Conservation (phyloP, 2,797 vertebrate species). For the Chrysocyon brachyurus region DNA sequence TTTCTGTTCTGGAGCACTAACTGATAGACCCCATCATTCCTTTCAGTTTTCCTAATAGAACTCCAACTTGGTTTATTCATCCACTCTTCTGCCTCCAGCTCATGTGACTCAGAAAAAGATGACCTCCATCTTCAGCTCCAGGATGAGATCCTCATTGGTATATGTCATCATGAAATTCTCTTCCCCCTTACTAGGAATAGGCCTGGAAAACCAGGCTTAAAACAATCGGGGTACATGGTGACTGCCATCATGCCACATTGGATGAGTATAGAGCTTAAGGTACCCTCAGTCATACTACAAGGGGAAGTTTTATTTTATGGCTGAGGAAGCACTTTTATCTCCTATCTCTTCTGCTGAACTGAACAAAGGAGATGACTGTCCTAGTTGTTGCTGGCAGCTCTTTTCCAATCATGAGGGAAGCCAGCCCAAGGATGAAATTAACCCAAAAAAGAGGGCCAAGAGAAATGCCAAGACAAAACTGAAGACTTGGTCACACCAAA, state of each 20-base stretch:
- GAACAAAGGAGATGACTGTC: neutral
- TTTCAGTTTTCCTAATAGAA: neutral
- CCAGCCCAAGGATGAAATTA: constrained; percentile 2
- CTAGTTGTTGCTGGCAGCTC: neutral
- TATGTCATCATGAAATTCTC: neutral
- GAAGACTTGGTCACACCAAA: neutral
- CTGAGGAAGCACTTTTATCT: constrained; percentile 18
- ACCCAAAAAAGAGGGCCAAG: neutral
- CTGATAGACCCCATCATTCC: neutral
- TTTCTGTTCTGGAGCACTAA: neutral
- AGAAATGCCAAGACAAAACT: neutral
- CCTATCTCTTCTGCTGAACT: neutral
- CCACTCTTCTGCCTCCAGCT: neutral
- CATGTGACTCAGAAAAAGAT: neutral
- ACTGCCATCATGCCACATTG: neutral
- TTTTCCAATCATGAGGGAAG: neutral
- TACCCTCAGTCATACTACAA: neutral
- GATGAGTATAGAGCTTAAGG: neutral
- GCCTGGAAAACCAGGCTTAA: neutral
- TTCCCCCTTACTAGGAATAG: neutral
- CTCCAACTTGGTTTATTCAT: no score
- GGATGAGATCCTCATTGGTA: neutral
- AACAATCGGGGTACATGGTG: neutral
- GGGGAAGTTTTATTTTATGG: neutral
- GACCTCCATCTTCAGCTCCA: neutral